Evolutionary conservation across 2,797 vertebrate genomes (phyloP).

Genomic region (Pagetopsis macropterus): DNA sequence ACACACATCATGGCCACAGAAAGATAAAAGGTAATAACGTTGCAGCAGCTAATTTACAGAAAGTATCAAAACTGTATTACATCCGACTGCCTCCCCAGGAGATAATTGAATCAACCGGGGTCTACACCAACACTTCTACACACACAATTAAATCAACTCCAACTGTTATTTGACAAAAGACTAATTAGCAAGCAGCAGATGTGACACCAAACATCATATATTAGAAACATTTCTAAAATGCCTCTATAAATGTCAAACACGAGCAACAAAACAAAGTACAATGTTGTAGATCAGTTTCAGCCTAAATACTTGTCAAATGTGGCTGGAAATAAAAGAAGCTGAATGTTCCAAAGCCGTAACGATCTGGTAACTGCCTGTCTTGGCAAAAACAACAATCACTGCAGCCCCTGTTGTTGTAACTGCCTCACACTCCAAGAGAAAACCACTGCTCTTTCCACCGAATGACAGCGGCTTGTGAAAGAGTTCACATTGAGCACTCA

Average conservation of each 20-base stretch:
- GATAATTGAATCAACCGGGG: slow-evolving; percentile 43
- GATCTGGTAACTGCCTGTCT: neutral
- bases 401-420: neutral
- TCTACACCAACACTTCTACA: slow-evolving; percentile 1
- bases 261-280: neutral
- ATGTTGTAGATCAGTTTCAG: neutral
- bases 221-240: neutral
- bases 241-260: neutral
- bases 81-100: slow-evolving; percentile 18
- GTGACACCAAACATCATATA: neutral
- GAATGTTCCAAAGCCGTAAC: neutral
- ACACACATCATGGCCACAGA: slow-evolving; percentile 2
- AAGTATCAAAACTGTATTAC: slow-evolving; percentile 40
- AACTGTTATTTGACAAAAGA: neutral
- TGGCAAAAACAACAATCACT: slow-evolving; percentile 18
- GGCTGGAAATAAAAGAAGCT: slow-evolving; percentile 16
- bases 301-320: neutral
- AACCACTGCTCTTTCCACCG: slow-evolving; percentile 23
- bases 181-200: slow-evolving; percentile 1
- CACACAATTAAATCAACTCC: neutral
- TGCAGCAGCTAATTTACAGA: slow-evolving; percentile 42
- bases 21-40: slow-evolving; percentile 13
- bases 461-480: slow-evolving; percentile 19
- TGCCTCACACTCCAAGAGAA: slow-evolving; percentile 19
- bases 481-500: slow-evolving; percentile 29